These are phyloP conservation scores for Amphipyra tragopoginis DNA, from an alignment of 2,888 invertebrate species.

Conservation along the genomic window DNA sequence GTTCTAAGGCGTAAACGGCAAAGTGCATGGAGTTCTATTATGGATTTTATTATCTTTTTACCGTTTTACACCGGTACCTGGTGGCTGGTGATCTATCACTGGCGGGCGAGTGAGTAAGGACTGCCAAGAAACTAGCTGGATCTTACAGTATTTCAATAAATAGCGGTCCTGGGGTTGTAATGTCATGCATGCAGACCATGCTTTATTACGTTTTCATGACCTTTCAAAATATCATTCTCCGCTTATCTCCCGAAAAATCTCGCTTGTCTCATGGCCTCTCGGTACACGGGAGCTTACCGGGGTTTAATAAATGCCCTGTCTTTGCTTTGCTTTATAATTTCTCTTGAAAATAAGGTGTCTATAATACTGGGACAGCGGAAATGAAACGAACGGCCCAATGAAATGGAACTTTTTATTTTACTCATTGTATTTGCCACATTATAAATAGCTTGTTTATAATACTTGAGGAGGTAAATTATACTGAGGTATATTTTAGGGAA, in stretches of 20 bases:
- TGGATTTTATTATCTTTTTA: too few species aligned
- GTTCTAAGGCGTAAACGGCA: too few species aligned
- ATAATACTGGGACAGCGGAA: conserved; percentile 70
- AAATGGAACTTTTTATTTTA: conserved; percentile 51
- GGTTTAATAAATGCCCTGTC: conserved; percentile 79
- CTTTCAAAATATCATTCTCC: neutral
- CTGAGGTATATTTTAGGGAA: neutral
- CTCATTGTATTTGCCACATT: conserved; percentile 50
- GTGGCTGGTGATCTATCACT: too few species aligned
- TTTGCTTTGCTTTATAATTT: conserved; percentile 79
- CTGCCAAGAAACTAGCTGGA: too few species aligned
- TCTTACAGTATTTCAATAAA: too few species aligned
- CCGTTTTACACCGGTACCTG: too few species aligned
- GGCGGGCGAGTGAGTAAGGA: too few species aligned
- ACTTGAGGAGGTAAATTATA: conserved; percentile 22
- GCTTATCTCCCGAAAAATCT: neutral
- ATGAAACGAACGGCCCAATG: conserved; percentile 66
- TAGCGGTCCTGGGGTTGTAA: neutral
- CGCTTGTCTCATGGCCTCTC: conserved; percentile 60
- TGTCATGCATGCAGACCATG: too few species aligned
- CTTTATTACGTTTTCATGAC: too few species aligned
- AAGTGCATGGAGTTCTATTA: too few species aligned
- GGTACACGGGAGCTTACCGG: conserved; percentile 60
- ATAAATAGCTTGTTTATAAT: conserved; percentile 57
- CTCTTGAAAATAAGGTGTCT: conserved; percentile 72